Evolutionary conservation across 1,140 invertebrate species (phyloP), one percentile per base, ranked within the genome.

Genomic region (Drosophila fuyamai): DNA sequence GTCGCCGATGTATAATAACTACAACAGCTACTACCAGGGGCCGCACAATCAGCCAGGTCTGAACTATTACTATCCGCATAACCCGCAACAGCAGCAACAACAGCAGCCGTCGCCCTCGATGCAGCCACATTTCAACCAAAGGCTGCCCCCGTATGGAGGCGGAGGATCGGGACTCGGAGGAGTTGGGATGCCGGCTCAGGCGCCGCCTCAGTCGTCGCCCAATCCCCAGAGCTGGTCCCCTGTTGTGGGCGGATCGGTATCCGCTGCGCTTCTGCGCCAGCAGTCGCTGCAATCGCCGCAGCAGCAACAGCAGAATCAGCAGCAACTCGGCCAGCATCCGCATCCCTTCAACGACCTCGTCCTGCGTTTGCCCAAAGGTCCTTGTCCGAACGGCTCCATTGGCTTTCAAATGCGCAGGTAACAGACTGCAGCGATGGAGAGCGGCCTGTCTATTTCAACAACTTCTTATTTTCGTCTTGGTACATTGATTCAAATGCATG

Each of bases 331-430:
- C 10, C 65, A 60, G 10, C 81, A 61, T 14, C 53, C 54, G n/a
- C 57, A 81, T 79, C 58, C 63, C 1, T 79, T 93, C 1, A 93
- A 93, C 36, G 93, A 94, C n/a, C 92, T 93, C 36, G 91, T 94
- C 14, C 93, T 94, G 62, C 86, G 94, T 38, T 86, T 94, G 32
- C 94, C 94, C 4, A 82, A 93, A 53, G 94, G 94, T 12, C 94
- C 94, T 56, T 94, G 94, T 4, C 94, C 94, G 4, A 94, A 94
- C 68, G 94, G 94, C 23, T 94, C 94, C 32, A 93, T 93, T 90
- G 94, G 94, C 44, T 94, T 94, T 75, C 88, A 93, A 75, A 79
- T 93, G 79, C 91, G 92, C 66, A 94, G 94, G 94, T 94, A 94
- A 94, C 94, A 90, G 79, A 50, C 41, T 68, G 47, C 61, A 36